phyloP scores from a whole-genome alignment of 2,888 invertebrate genomes.

The Melangyna quadrimaculata region DNA sequence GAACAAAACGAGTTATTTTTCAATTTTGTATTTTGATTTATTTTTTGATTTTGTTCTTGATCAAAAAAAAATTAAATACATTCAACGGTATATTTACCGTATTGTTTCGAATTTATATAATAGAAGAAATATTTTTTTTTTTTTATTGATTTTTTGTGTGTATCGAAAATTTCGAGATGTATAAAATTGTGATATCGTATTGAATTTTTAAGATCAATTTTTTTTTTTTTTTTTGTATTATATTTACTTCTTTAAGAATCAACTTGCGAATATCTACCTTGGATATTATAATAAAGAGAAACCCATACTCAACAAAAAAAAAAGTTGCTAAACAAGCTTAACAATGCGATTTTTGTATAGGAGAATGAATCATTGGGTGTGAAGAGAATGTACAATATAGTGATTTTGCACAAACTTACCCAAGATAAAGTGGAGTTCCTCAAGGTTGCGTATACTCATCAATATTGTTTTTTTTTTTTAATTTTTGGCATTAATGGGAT shows the following conservation, averaged over 20 bases:
- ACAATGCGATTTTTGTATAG: not conserved
- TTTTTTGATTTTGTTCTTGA: slow-evolving; percentile 9
- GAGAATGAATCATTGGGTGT: slow-evolving; percentile 21
- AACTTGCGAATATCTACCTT: slow-evolving; percentile 2
- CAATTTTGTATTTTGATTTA: not conserved
- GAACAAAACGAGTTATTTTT: slow-evolving; percentile 38
- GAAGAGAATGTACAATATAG: slow-evolving; percentile 11
- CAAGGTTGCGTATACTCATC: slow-evolving; percentile 52
- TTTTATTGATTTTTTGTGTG: not conserved
- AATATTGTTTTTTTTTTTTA: not conserved
- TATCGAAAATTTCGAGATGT: not conserved
- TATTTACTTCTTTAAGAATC: not conserved
- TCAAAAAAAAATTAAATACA: slow-evolving; percentile 29
- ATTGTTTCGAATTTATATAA: slow-evolving; percentile 10
- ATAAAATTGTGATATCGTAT: not conserved
- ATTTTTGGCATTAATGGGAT: not conserved
- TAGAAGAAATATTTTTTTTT: not conserved
- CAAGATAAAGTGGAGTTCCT: slow-evolving; percentile 27
- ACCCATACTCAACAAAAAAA: not conserved
- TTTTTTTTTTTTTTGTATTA: no score
- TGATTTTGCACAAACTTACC: slow-evolving; percentile 2
- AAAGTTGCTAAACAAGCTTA: slow-evolving; percentile 12
- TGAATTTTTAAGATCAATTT: slow-evolving; percentile 2
- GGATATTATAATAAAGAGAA: not conserved
- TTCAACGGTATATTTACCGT: slow-evolving; percentile 44